Evolutionary conservation across 2,113 vertebrate species (phyloP), one percentile per base, ranked within the genome.

Genomic region (Gallinago media): DNA sequence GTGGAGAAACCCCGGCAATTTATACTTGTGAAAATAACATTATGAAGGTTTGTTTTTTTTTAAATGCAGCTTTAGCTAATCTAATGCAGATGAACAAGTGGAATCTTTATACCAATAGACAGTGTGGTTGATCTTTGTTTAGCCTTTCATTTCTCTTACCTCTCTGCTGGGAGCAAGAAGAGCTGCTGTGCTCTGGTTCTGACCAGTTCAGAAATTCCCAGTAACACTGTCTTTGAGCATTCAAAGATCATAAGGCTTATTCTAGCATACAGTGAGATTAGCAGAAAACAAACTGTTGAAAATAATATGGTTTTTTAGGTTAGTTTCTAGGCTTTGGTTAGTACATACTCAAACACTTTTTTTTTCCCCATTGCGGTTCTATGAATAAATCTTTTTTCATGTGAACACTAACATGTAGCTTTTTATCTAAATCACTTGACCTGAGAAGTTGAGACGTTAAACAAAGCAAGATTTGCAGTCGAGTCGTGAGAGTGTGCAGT

Each of bases 401-500:
- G 5, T 5, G 11, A 68, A 62, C 17, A 4, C 50, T 84, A 61
- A 49, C 12, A 12, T 21, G 29, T 42, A 70, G 81, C 31, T 83
- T 89, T 92, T 93, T 82, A 82, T 96, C 44, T 36, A 63, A 95
- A 67, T 95, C 78, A 52, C 47, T 93, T 90, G 90, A 93, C 71
- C 67, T 83, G 88, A 80, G 91, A 93, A 90, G 72, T 1, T 63
- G 85, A 86, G 63, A 34, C 3, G 0, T 90, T 63, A 42, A 96
- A 91, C 80, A 92, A 92, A 70, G 50, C 74, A 31, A 44, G 93
- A 74, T 77, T 85, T 84, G 65, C 89, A 67, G 80, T 54, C 0
- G 6, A 75, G 73, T 44, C 0, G 2, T 87, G 73, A 81, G 93
- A 94, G 52, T 36, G 62, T 85, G 82, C 72, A 80, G 79, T 55